Base-by-base conservation (phyloP, 2,113 vertebrate species). In the Tapirus terrestris region DNA sequence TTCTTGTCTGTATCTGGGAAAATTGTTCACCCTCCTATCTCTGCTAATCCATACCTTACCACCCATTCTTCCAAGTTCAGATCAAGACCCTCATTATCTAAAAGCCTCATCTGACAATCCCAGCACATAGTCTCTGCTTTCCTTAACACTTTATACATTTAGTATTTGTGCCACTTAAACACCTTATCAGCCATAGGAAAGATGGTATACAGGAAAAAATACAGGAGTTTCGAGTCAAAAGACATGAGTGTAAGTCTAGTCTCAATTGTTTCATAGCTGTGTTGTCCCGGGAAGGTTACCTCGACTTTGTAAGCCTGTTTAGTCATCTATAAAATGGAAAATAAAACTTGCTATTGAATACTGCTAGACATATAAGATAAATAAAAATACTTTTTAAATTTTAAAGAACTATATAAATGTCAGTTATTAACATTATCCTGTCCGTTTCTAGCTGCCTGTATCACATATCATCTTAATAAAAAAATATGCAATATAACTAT, bases 121-220 rank as follows among this genome's bases (percentile, higher is more conserved):
- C 31, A 70, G 43, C 56, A 91, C 10, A 53, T 2, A 60, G 31
- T 58, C 20, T 86, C 61, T 61, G 43, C 20, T 82, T 90, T 95
- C 48, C 80, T 95, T 84, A 94, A 84, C 23, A 56, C 1, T 87
- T 90, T 33, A 48, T 58, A n/a, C 18, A 67, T 70, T 65, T 82
- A 77, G 53, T 82, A 94, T 45, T 63, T 95, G n/a, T 88, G 48
- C n/a, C n/a, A 82, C 48, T 67, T 85, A 89, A 60, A 72, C 16
- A 87, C 43, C 25, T 87, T 81, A 65, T 70, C n/a, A 93, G 67
- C 27, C 86, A 56, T 1, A 45, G 76, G 23, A 61, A 92, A 95
- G 51, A 94, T 0, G 20, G 29, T 56, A 89, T 18, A 61, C 9
- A 97, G 48, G 29, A 93, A 93, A 73, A 94, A 68, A 75, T 25